Evolutionary conservation across 2,797 vertebrate genomes (phyloP).

Genomic region (Hydrocynus forskahlii): DNA sequence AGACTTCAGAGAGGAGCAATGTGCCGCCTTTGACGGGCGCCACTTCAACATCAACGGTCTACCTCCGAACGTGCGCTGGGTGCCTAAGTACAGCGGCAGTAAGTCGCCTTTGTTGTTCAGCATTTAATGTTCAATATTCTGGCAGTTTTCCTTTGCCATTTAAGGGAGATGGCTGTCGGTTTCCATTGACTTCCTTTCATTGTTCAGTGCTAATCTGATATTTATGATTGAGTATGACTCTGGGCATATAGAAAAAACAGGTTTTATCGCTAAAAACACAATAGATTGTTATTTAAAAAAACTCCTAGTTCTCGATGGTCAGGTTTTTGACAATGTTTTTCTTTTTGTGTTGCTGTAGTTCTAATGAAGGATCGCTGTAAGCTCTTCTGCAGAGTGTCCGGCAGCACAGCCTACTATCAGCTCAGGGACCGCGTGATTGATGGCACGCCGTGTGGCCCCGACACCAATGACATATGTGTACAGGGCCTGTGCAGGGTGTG

Average conservation of each 20-base stretch:
- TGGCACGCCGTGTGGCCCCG: conserved; percentile 91
- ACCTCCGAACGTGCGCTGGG: conserved; percentile 90
- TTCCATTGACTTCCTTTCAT: no score
- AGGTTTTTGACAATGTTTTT: no score
- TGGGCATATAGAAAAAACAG: no score
- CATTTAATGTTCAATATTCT: no score
- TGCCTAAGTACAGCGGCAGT: conserved; percentile 98
- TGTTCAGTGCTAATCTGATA: no score
- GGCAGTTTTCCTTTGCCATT: not conserved
- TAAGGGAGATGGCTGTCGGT: no score
- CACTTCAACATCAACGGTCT: conserved; percentile 97
- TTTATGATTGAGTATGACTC: no score
- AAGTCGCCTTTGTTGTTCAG: conserved; percentile 71
- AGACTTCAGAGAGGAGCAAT: conserved; percentile 95
- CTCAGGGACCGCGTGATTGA: conserved; percentile 92
- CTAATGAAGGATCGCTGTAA: conserved; percentile 97
- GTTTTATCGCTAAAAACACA: no score
- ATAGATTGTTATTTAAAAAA: not conserved
- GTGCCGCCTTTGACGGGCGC: conserved; percentile 92
- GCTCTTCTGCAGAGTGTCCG: conserved; percentile 94
- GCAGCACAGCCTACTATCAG: conserved; percentile 93
- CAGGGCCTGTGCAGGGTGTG: conserved; percentile 96
- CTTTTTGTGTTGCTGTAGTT: conserved; percentile 75
- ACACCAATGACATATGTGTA: conserved; percentile 95
- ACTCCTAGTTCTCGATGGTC: not conserved